phyloP scores from a whole-genome alignment of 2,797 vertebrate genomes.

The Lateolabrax maculatus region DNA sequence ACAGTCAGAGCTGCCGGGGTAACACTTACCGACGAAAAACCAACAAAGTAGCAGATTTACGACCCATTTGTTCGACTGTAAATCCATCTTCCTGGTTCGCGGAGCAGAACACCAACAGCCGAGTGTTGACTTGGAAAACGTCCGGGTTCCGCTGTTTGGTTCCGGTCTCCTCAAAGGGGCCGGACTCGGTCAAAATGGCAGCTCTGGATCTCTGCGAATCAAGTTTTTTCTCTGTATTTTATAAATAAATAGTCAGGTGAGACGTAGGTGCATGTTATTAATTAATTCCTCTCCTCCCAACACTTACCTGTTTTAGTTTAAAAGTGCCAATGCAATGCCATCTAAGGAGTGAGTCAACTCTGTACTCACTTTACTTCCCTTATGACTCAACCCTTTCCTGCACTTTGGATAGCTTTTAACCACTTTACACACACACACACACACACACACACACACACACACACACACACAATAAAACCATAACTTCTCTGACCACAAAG shows the following conservation, averaged over 20 bases:
- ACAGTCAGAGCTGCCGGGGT: rapidly evolving
- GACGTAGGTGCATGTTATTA: too few species aligned
- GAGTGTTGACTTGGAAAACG: constrained; percentile 62
- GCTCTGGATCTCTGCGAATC: rapidly evolving
- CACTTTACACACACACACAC: not conserved
- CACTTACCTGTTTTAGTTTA: not conserved
- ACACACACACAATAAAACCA: not conserved
- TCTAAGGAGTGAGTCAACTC: not conserved
- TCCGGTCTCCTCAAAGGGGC: constrained; percentile 37
- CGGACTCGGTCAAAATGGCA: constrained; percentile 53
- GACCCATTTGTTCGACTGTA: constrained; percentile 66
- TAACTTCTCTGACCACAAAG: not conserved
- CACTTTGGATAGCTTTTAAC: not conserved
- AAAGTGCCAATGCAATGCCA: not conserved
- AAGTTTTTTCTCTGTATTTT: too few species aligned
- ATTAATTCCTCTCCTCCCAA: not conserved
- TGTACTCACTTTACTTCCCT: not conserved
- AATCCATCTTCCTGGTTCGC: constrained; percentile 87
- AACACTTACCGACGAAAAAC: constrained; percentile 73
- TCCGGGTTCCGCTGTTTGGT: constrained; percentile 68
- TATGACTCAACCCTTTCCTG: constrained; percentile 3
- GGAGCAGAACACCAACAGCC: constrained; percentile 75
- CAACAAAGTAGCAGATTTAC: constrained; percentile 63
- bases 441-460: not conserved
- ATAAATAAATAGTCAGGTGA: not conserved